Conservation (phyloP, 2,888 invertebrate species). For the Salpingus planirostris region DNA sequence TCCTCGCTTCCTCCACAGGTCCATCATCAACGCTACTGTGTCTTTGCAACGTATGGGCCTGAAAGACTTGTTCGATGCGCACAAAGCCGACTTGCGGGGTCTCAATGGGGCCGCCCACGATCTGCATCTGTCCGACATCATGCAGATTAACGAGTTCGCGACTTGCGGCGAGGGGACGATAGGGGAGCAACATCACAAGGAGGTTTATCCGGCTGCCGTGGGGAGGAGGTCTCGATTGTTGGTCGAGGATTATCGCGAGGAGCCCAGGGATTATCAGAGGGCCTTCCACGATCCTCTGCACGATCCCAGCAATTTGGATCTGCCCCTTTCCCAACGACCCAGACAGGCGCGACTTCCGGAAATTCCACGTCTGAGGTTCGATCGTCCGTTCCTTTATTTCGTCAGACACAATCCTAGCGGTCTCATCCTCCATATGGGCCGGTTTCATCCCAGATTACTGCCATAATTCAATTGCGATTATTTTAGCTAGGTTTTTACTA, state of each 20-base stretch:
- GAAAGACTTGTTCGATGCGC: slow-evolving; percentile 65
- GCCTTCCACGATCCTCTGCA: slow-evolving; percentile 59
- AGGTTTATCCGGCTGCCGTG: slow-evolving; percentile 69
- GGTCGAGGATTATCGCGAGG: slow-evolving; percentile 23
- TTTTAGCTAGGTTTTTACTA: too few species aligned
- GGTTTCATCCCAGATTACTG: slow-evolving; percentile 76
- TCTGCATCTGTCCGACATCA: slow-evolving; percentile 73
- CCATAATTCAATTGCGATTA: slow-evolving; percentile 49
- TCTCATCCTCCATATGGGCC: slow-evolving; percentile 77
- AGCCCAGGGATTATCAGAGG: slow-evolving; percentile 56
- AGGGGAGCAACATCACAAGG: slow-evolving; percentile 68
- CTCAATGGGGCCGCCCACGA: slow-evolving; percentile 72
- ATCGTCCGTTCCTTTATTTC: slow-evolving; percentile 81
- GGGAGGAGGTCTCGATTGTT: slow-evolving; percentile 12
- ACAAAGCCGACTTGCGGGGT: slow-evolving; percentile 73
- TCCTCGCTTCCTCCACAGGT: slow-evolving; percentile 73
- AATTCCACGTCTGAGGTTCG: slow-evolving; percentile 67
- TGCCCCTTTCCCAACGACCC: slow-evolving; percentile 62
- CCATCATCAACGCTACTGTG: slow-evolving; percentile 70
- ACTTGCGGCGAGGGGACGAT: slow-evolving; percentile 70
- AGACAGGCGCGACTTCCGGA: slow-evolving; percentile 64
- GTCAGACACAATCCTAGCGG: slow-evolving; percentile 89
- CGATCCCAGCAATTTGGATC: slow-evolving; percentile 44
- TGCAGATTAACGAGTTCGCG: slow-evolving; percentile 75
- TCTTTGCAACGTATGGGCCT: slow-evolving; percentile 74